A percentile compares a stretch with the other conserved stretches of the same genome.
Conservation (phyloP, 2,888 invertebrate genomes). For the Masnerella sp. region DNA sequence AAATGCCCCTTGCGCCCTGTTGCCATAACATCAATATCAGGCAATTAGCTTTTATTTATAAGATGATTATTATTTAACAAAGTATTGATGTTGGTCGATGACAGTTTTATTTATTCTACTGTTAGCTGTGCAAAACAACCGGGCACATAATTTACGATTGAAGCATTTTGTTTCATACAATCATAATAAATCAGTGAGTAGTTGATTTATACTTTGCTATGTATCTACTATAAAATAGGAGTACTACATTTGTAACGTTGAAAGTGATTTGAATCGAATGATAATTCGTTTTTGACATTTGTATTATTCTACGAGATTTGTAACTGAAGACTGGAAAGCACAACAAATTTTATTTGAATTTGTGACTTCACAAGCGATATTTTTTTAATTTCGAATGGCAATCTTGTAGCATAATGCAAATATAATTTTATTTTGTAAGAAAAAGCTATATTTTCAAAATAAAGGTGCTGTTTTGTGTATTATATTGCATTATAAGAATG, state of each 20-base stretch:
- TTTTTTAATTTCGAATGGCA: slow-evolving; percentile 17
- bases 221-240: slow-evolving; percentile 6
- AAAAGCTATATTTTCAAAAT: slow-evolving; percentile 16
- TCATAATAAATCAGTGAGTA: slow-evolving; percentile 9
- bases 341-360: slow-evolving; percentile 20
- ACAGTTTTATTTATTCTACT: slow-evolving; percentile 53
- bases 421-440: slow-evolving; percentile 4
- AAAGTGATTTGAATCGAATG: slow-evolving; percentile 14
- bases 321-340: slow-evolving; percentile 44
- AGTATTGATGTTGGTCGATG: slow-evolving; percentile 26
- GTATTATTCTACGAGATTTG: slow-evolving; percentile 48
- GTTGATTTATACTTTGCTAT: slow-evolving; percentile 17
- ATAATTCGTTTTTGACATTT: too few species aligned
- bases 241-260: slow-evolving; percentile 3
- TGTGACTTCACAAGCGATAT: slow-evolving; percentile 10
- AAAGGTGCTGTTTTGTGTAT: slow-evolving; percentile 45
- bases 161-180: slow-evolving; percentile 13
- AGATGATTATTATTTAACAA: slow-evolving; percentile 38
- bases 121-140: slow-evolving; percentile 41
- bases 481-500: slow-evolving; percentile 11
- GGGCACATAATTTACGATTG: slow-evolving; percentile 24
- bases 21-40: slow-evolving; percentile 15
- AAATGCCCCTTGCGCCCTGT: neutral
- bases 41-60: slow-evolving; percentile 31
- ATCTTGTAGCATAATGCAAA: slow-evolving; percentile 43